Evolutionary conservation across 2,888 invertebrate species (phyloP).

Genomic region (Mesoligia furuncula): DNA sequence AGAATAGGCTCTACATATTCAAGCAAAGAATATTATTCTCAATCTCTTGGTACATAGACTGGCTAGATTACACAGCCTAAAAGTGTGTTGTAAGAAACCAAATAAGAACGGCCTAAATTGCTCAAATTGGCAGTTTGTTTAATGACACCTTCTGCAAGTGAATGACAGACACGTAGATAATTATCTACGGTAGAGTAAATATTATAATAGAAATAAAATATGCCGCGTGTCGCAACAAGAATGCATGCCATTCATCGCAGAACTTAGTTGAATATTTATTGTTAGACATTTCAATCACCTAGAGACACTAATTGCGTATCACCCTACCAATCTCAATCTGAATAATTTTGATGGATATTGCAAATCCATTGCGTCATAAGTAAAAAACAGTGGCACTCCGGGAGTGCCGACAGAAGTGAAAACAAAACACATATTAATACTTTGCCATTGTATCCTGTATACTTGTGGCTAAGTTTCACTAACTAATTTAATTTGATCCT

Average conservation of each 20-base stretch:
- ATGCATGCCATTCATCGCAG: constrained; percentile 46
- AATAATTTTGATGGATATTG: too few relatives aligned
- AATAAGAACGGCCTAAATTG: constrained; percentile 56
- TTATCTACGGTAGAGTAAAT: constrained; percentile 49
- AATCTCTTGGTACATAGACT: constrained; percentile 31
- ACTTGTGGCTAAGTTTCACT: too few relatives aligned
- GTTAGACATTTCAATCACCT: neutral
- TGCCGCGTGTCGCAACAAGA: constrained; percentile 18
- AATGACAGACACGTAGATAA: constrained; percentile 54
- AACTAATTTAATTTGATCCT: too few relatives aligned
- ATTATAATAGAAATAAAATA: constrained; percentile 51
- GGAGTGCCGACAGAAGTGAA: too few relatives aligned
- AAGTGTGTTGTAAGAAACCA: constrained; percentile 47
- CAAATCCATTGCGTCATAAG: too few relatives aligned
- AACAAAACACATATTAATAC: too few relatives aligned
- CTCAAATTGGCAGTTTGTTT: constrained; percentile 49
- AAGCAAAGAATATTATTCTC: neutral
- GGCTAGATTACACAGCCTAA: constrained; percentile 28
- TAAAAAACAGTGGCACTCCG: too few relatives aligned
- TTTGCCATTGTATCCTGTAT: too few relatives aligned
- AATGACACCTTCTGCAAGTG: constrained; percentile 39
- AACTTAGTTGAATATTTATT: constrained; percentile 21
- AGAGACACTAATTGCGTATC: neutral
- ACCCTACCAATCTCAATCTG: too few relatives aligned
- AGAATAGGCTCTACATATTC: neutral